These are phyloP conservation scores for Temnothorax unifasciatus DNA, from an alignment of 2,888 invertebrate genomes.

Conservation along the genomic window DNA sequence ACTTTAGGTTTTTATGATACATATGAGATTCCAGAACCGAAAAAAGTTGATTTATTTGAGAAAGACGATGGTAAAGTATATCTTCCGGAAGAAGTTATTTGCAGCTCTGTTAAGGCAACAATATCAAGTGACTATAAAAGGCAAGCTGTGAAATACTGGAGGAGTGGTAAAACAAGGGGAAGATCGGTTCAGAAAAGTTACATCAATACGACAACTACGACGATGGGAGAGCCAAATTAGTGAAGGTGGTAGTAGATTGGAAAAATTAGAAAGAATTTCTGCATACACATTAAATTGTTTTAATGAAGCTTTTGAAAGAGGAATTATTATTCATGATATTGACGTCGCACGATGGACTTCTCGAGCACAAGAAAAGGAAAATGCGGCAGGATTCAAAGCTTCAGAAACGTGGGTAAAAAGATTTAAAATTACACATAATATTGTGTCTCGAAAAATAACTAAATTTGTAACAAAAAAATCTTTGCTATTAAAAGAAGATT, in stretches of 20 bases:
- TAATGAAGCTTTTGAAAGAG: neutral
- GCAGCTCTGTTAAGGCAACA: constrained; percentile 2
- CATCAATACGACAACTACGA: neutral
- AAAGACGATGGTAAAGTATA: neutral
- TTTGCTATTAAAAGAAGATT: too few species aligned
- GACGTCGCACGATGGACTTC: neutral
- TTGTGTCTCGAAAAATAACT: neutral
- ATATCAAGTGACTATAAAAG: constrained; percentile 1
- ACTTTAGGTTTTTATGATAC: constrained; percentile 2
- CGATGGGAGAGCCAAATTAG: neutral
- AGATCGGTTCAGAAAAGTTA: neutral
- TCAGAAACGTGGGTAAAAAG: too few species aligned
- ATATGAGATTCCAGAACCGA: too few species aligned
- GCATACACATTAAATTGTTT: constrained; percentile 10
- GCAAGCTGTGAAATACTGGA: constrained; percentile 1
- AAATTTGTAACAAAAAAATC: neutral
- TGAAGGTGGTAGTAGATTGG: neutral
- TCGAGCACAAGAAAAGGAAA: neutral
- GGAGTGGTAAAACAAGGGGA: neutral
- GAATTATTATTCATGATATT: neutral
- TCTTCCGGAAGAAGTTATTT: constrained; percentile 6
- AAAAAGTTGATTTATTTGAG: neutral
- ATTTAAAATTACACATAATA: neutral
- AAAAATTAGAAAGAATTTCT: neutral
- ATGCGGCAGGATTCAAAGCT: too few species aligned